Percentiles rank a stretch among this genome's conserved stretches.
Conservation (phyloP, 37 sponge, comb jelly and placozoan genomes). For the Oscarella lobularis region DNA sequence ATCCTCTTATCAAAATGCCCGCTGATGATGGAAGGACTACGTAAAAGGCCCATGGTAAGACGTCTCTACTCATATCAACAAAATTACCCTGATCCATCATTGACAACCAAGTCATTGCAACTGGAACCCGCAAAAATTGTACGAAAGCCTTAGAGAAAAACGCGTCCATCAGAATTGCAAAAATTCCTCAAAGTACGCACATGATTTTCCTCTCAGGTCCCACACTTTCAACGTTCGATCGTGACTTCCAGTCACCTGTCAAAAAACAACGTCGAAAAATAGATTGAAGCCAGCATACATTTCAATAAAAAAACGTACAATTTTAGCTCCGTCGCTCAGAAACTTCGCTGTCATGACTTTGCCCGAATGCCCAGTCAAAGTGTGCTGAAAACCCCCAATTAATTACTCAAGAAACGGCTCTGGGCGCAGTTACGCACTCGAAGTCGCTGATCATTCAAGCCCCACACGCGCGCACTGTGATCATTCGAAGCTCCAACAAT, state of each 20-base stretch:
- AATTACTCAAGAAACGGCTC: neutral
- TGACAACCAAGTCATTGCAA: slow-evolving; percentile 80
- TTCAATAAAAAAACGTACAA: slow-evolving; percentile 29
- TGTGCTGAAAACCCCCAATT: slow-evolving; percentile 23
- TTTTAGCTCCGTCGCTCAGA: slow-evolving; percentile 52
- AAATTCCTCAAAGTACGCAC: slow-evolving; percentile 22
- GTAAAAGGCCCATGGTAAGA: neutral
- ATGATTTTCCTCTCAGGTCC: slow-evolving; percentile 67
- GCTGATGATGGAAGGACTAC: slow-evolving; percentile 55
- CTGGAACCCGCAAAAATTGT: slow-evolving; percentile 92
- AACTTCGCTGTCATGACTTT: slow-evolving; percentile 80
- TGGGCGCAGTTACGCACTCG: slow-evolving; percentile 22
- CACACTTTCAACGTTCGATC: slow-evolving; percentile 89
- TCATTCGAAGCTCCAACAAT: slow-evolving; percentile 73
- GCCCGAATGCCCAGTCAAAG: slow-evolving; percentile 69
- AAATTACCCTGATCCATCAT: slow-evolving; percentile 51
- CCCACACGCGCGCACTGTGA: slow-evolving; percentile 65
- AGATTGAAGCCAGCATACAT: too few relatives aligned
- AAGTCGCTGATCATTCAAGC: slow-evolving; percentile 31
- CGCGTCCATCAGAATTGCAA: neutral
- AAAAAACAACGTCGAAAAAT: too few relatives aligned
- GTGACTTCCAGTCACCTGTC: slow-evolving; percentile 50
- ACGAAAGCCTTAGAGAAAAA: neutral
- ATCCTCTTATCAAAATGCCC: slow-evolving; percentile 88
- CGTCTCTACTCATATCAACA: neutral